Evolutionary conservation across 2,888 invertebrate species (phyloP).

Genomic region (Mactromeris polynyma): DNA sequence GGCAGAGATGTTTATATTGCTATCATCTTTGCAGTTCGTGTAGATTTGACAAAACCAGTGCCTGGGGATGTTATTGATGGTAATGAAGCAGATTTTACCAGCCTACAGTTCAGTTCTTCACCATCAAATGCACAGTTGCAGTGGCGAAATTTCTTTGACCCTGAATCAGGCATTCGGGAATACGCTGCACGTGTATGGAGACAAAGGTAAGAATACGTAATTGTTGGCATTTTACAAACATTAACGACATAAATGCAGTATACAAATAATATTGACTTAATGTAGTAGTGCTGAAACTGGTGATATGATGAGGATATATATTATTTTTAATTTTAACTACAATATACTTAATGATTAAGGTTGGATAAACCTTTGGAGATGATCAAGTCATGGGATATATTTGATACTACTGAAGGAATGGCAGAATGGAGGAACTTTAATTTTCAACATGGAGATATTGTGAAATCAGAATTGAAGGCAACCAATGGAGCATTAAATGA

Average conservation of each 20-base stretch:
- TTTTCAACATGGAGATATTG: slow-evolving; percentile 72
- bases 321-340: no score
- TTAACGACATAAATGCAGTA: no score
- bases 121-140: slow-evolving; percentile 63
- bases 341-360: background rate
- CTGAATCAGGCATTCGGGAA: slow-evolving; percentile 69
- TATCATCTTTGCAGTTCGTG: slow-evolving; percentile 50
- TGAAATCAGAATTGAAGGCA: slow-evolving; percentile 70
- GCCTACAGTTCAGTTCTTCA: slow-evolving; percentile 62
- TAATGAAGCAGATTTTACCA: slow-evolving; percentile 29
- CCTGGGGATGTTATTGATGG: slow-evolving; percentile 72
- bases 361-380: background rate
- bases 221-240: background rate
- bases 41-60: slow-evolving; percentile 69
- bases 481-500: slow-evolving; percentile 75
- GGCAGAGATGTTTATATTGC: no score
- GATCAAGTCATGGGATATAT: background rate
- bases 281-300: no score
- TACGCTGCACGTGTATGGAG: slow-evolving; percentile 62
- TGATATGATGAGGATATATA: no score
- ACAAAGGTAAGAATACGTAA: slow-evolving; percentile 34
- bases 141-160: slow-evolving; percentile 71
- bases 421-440: slow-evolving; percentile 74
- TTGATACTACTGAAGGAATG: background rate
- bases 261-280: no score